Base-by-base conservation (phyloP, 2,113 vertebrate genomes). In the Eurypyga helias region DNA sequence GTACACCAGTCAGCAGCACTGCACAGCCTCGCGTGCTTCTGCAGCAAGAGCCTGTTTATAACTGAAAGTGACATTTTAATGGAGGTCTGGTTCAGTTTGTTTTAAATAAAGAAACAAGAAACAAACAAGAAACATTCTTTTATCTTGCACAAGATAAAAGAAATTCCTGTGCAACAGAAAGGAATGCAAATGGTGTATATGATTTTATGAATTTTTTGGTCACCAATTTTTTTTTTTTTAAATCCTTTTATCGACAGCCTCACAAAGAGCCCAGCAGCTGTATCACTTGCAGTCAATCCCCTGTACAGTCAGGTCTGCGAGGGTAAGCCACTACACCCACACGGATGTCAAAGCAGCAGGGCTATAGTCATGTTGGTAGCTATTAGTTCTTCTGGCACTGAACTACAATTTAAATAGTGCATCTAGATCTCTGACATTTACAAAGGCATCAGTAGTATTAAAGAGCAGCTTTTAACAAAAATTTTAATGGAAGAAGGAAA, bases 361-460 rank as follows among this genome's bases (percentile, higher is more conserved):
- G 41, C 28, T 51, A 10, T 9, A 48, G 21, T 4, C 31, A 1
- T 17, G 28, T 9, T 65, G 81, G 55, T 43, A 77, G 34, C 51
- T 45, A 0, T 18, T 46, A 48, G 52, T 61, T 65, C 82, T 69
- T 16, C 45, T 90, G 73, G 48, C 34, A 48, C 18, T 0, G 17
- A 7, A 16, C 24, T 36, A 6, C 4, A 0, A 13, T 31, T 64
- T 25, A 55, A 90, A 6, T 0, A 33, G 38, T 1, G 9, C 29
- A 25, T 46, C 62, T 49, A 34, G 13, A 36, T 57, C 58, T 66
- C 14, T 62, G n/a, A 28, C 67, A 72, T 41, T 62, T 38, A 58
- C 38, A 83, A 67, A 91, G 34, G 65, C 70, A 72, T 19, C 75
- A 48, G 34, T 0, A 8, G 23, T 24, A 90, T 31, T 17, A 52